Base-by-base conservation (phyloP, 1,140 invertebrate genomes). In the Diabrotica undecimpunctata region DNA sequence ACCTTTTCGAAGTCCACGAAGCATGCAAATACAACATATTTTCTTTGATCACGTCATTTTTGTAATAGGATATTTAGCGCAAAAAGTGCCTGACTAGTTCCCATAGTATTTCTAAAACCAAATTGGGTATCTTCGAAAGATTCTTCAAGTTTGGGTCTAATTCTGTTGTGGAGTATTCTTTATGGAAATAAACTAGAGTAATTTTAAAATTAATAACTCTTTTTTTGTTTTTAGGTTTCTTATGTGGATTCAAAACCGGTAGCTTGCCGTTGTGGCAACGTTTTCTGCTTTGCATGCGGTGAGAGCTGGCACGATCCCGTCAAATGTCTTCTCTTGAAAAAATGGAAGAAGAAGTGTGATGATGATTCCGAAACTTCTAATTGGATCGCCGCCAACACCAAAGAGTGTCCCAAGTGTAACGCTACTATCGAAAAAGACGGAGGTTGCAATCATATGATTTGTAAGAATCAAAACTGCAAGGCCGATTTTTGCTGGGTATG, bases 401-500 rank as follows among this genome's bases (percentile, higher is more conserved):
- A 92, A 79, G 89, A 91, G 77, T 91, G 89, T 79, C 89, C 89
- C 0, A 89, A 88, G 74, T 91, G 89, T 78, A 86, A 88, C 74
- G 88, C 88, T 6, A 90, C 88, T 0, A 91, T 91, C 64, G 86
- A 88, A 75, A 88, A 88, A 76, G 86, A 91, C 79, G 89, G 90
- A 36, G 89, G 89, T 37, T 91, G 90, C 76, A 92, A 92, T 77
- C 90, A 91, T 76, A 90, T 91, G 88, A 85, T 90, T 13, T 91
- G 90, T 78, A 90, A 89, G 76, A 91, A 90, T 75, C 85, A 86
- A 71, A 87, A 85, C 68, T 91, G 90, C 73, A 88, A 87, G 73
- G 84, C 86, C n/a, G 89, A 91, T 71, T 91, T 91, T 77, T 91
- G 90, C 77, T 91, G 90, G 90, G 87, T 91, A 7, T 91, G 90